Evolutionary conservation across 2,113 vertebrate species (phyloP), one percentile per base, ranked within the genome.

Genomic region (Heptranchias perlo): DNA sequence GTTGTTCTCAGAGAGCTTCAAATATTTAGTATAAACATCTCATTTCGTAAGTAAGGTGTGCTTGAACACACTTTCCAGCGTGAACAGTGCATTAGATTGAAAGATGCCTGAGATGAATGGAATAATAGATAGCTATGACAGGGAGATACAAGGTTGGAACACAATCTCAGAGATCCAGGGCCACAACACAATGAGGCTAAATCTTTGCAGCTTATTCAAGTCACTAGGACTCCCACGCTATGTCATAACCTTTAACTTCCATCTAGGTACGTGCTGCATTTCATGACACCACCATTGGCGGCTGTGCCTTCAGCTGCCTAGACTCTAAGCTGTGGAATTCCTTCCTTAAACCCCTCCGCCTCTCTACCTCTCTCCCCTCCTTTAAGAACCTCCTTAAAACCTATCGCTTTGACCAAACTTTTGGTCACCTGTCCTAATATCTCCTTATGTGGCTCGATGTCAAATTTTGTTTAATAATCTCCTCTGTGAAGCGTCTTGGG

Each of bases 11-110:
- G 87, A 61, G 52, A 58, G 87, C 52, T 58, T 91, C 87, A 91
- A 91, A 91, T 91, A 91, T 91, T 91, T 54, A 91, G 52, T 54
- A 31, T 35, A 91, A 91, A 91, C 87, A 31, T 58, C 28, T 54
- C 87, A 91, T 91, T 91, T 91, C 87, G n/a, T 58, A 54, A 58
- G 82, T 35, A 52, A 91, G 87, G 52, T 52, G 28, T 16, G 87
- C 52, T 35, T 31, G 25, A 16, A 31, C 28, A 35, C 52, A 35
- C 11, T 58, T 61, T 35, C 31, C 87, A 35, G 39, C 28, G 10
- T 18, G 52, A 54, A 35, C 11, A 0, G 28, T 35, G 31, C 31
- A 14, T 91, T 1, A 91, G 52, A 35, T 58, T 54, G 87, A 54
- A 58, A 31, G 52, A 54, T n/a, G 25, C 2, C 52, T 35, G 52